Evolutionary conservation across 2,888 invertebrate species (phyloP).

Genomic region (Cybosia mesomella): DNA sequence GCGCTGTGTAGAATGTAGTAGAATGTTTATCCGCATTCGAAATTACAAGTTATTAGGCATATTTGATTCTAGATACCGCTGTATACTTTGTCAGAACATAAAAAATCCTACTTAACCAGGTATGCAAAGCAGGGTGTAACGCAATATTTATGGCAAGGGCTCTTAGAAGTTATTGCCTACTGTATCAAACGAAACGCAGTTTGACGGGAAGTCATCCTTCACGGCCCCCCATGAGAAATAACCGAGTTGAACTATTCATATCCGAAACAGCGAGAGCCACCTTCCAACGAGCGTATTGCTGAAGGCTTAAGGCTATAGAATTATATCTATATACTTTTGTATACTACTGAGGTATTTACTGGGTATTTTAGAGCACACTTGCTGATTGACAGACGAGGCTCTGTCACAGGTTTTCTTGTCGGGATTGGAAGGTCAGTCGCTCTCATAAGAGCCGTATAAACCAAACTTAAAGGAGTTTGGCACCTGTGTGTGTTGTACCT

Average conservation of each 20-base stretch:
- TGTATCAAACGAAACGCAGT: conserved; percentile 2
- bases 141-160: background rate
- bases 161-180: background rate
- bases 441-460: too few relatives aligned
- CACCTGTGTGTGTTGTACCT: too few relatives aligned
- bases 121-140: background rate
- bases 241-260: conserved; percentile 14
- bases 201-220: conserved; percentile 5
- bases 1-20: too few relatives aligned
- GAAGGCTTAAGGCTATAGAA: background rate
- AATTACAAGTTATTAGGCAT: background rate
- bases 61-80: background rate
- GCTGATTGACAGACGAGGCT: too few relatives aligned
- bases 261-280: background rate
- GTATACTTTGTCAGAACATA: background rate
- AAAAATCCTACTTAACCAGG: background rate
- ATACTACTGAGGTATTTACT: too few relatives aligned
- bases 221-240: conserved; percentile 17
- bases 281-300: background rate
- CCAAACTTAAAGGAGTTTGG: too few relatives aligned
- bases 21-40: too few relatives aligned
- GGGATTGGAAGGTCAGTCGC: too few relatives aligned
- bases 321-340: background rate
- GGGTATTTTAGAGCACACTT: too few relatives aligned
- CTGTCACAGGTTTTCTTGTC: too few relatives aligned